Evolutionary conservation across 2,888 invertebrate genomes (phyloP).

Genomic region (Drosophila ustulata): DNA sequence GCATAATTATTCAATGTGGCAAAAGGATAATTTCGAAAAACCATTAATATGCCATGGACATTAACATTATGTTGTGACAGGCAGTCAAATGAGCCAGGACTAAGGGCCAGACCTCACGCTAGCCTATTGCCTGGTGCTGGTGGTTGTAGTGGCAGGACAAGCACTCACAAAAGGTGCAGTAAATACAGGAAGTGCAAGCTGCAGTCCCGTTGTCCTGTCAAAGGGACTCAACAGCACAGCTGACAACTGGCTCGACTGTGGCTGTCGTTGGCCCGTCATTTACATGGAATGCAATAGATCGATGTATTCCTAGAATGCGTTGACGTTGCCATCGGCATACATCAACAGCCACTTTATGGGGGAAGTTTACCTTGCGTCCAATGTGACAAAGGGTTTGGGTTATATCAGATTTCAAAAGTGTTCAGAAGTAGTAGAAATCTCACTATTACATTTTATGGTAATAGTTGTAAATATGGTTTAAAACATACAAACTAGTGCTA

Average conservation of each 20-base stretch:
- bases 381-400: constrained; percentile 11
- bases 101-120: constrained; percentile 3
- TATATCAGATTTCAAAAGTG: constrained; percentile 31
- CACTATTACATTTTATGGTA: too few relatives aligned
- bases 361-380: neutral
- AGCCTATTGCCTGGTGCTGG: neutral
- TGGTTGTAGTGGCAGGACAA: constrained; percentile 25
- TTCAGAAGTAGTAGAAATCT: neutral
- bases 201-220: constrained; percentile 51
- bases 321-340: constrained; percentile 51
- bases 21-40: constrained; percentile 77
- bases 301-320: constrained; percentile 59
- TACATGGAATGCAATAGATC: constrained; percentile 63
- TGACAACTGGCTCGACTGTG: constrained; percentile 36
- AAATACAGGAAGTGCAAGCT: constrained; percentile 72
- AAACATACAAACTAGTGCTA: too few relatives aligned
- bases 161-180: constrained; percentile 37
- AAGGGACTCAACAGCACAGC: constrained; percentile 40
- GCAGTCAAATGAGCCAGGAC: constrained; percentile 68
- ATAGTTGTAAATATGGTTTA: too few relatives aligned
- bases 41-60: constrained; percentile 72
- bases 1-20: constrained; percentile 70
- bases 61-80: constrained; percentile 77
- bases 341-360: constrained; percentile 38
- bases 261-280: constrained; percentile 59